Conservation (phyloP, 2,113 vertebrate species). For the Nibea albiflora region DNA sequence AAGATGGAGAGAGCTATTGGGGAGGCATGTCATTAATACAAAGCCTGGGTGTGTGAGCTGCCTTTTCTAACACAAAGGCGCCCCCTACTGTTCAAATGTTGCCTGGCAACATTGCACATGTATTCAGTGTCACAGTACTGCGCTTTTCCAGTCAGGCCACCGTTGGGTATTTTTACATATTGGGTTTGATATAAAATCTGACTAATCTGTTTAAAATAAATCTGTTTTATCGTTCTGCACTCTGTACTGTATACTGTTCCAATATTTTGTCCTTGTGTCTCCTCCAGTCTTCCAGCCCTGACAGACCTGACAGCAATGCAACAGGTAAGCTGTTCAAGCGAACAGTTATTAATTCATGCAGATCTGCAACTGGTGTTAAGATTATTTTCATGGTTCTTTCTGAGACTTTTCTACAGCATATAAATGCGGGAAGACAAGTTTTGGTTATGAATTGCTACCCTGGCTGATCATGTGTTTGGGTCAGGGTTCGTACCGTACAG, state of each 20-base stretch:
- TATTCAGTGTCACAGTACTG: background rate
- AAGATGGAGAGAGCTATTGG: slow-evolving; percentile 7
- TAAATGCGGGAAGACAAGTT: background rate
- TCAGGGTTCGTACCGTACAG: background rate
- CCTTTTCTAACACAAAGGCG: slow-evolving; percentile 13
- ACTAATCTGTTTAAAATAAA: no score
- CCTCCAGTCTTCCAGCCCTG: slow-evolving; percentile 77
- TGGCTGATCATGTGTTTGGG: background rate
- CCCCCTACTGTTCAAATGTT: slow-evolving; percentile 49
- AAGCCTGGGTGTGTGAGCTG: background rate
- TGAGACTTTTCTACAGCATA: background rate
- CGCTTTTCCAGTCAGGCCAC: no score
- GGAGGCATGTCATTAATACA: background rate
- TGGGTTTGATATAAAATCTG: no score
- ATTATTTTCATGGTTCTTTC: background rate
- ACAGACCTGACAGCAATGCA: slow-evolving; percentile 86
- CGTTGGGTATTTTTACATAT: no score
- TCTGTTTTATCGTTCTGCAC: background rate
- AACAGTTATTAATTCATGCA: background rate
- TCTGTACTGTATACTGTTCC: background rate
- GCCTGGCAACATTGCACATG: background rate
- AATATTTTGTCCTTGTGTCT: slow-evolving; percentile 39
- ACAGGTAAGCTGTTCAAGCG: slow-evolving; percentile 81
- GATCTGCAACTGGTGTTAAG: background rate
- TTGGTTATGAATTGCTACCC: background rate